phyloP scores from a whole-genome alignment of 1,140 invertebrate genomes.

The Drosophila rufa region DNA sequence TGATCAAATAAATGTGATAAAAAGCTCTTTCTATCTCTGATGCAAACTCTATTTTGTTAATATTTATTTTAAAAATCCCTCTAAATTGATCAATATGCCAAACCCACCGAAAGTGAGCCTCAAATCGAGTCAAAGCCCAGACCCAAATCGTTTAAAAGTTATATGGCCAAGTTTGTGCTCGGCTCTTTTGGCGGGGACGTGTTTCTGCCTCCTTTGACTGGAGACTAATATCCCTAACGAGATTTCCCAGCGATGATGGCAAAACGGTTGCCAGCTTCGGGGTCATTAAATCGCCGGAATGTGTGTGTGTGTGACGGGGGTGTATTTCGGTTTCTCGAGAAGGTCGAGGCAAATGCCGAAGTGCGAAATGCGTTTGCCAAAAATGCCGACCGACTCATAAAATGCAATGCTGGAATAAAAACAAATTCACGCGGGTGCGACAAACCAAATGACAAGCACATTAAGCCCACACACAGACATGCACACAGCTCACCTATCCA shows the following conservation, averaged over 20 bases:
- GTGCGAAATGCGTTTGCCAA: conserved; percentile 58
- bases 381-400: conserved; percentile 69
- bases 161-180: conserved; percentile 12
- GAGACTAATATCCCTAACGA: conserved; percentile 31
- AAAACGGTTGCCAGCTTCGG: conserved; percentile 37
- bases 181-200: not conserved
- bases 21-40: too few species aligned
- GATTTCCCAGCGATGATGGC: conserved; percentile 34
- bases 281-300: conserved; percentile 42
- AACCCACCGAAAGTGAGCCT: conserved; percentile 6
- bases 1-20: too few species aligned
- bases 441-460: conserved; percentile 80
- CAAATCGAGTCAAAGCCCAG: conserved; percentile 30
- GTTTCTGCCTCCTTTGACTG: conserved; percentile 22
- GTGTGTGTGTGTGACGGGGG: not conserved
- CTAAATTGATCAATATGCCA: not conserved
- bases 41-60: too few species aligned
- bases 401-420: conserved; percentile 81
- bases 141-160: conserved; percentile 35
- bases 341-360: conserved; percentile 13
- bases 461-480: conserved; percentile 49
- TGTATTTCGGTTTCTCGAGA: conserved; percentile 5
- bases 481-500: conserved; percentile 23
- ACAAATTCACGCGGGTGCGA: conserved; percentile 81
- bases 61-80: too few species aligned